A percentile compares a stretch with the other conserved stretches of the same genome.
Conservation (phyloP, 2,113 vertebrate genomes). For the Cepphus grylle region DNA sequence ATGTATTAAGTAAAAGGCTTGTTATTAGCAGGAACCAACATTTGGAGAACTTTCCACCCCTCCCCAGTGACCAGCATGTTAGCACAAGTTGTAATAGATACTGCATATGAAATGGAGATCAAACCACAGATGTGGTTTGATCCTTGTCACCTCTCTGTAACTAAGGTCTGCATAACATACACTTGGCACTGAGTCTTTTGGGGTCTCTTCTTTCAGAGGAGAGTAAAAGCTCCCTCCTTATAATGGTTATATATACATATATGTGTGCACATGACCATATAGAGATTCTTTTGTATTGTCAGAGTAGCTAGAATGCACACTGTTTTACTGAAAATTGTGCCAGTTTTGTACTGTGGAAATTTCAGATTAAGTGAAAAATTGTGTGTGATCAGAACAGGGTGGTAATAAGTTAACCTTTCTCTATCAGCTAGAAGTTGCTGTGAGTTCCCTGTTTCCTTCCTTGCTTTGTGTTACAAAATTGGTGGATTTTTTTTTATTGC, state of each 20-base stretch:
- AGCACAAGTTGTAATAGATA: background rate
- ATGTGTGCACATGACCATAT: background rate
- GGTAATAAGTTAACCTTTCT: background rate
- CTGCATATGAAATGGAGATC: background rate
- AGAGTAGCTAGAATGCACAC: background rate
- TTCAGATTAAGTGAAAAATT: background rate
- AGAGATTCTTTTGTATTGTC: background rate
- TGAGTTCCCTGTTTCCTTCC: background rate
- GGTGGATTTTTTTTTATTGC: background rate
- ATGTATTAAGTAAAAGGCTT: background rate
- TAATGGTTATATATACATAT: background rate
- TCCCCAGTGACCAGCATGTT: background rate
- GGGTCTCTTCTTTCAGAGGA: background rate
- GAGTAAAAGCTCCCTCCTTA: background rate
- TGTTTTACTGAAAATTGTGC: background rate
- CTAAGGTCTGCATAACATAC: background rate
- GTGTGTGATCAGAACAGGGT: background rate
- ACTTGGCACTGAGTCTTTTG: background rate
- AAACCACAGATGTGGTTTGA: background rate
- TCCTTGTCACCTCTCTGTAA: background rate
- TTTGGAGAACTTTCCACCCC: background rate
- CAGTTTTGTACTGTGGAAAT: background rate
- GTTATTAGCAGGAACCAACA: background rate
- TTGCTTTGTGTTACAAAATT: background rate
- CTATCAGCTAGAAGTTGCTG: background rate